These are phyloP conservation scores for Porites lobata DNA, from an alignment of 92 coral and sea anemone species.

Conservation along the genomic window DNA sequence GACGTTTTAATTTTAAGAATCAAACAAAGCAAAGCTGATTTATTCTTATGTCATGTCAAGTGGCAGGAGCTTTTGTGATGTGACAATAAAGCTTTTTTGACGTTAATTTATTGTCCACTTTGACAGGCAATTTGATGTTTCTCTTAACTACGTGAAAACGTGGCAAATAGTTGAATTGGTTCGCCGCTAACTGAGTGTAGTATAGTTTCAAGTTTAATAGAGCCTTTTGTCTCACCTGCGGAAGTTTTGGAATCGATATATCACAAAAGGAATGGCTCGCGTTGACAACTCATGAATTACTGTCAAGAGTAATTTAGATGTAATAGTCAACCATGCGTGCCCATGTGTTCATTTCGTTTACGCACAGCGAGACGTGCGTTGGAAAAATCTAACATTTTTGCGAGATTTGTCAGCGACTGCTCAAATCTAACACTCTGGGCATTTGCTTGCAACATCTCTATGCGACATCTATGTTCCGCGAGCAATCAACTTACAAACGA, in stretches of 20 bases:
- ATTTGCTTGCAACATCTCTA: neutral
- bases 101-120: neutral
- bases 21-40: neutral
- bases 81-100: neutral
- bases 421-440: neutral
- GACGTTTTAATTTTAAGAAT: slow-evolving; percentile 8
- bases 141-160: neutral
- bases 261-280: slow-evolving; percentile 17
- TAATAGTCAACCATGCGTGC: slow-evolving; percentile 63
- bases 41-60: slow-evolving; percentile 26
- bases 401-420: neutral
- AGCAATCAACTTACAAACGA: neutral
- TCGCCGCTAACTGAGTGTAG: neutral
- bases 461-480: neutral
- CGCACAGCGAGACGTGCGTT: slow-evolving; percentile 1
- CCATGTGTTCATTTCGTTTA: slow-evolving; percentile 10
- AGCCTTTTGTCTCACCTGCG: slow-evolving; percentile 27
- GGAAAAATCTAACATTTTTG: neutral
- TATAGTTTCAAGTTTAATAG: neutral
- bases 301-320: slow-evolving; percentile 45
- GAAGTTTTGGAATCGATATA: slow-evolving; percentile 46
- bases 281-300: slow-evolving; percentile 55
- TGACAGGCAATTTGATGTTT: neutral
- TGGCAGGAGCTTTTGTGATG: neutral
- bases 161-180: neutral